Evolutionary conservation across 2,888 invertebrate genomes (phyloP), one percentile per base, ranked within the genome.

Genomic region (Synergus itoensis): DNA sequence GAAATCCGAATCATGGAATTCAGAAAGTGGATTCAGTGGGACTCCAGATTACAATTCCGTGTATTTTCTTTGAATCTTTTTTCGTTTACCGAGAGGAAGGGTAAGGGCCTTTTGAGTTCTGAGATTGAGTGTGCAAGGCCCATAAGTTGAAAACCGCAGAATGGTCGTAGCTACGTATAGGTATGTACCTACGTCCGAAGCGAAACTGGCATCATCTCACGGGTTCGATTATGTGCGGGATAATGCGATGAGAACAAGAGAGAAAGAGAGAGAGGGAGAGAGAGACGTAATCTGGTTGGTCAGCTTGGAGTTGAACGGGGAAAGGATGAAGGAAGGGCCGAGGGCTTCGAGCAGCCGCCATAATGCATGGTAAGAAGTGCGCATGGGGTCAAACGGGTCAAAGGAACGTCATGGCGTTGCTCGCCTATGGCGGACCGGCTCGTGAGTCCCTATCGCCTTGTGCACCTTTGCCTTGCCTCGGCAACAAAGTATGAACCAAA

Each of bases 361-460:
- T 91, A 90, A 91, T 91, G 90, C 90, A 90, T 88, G 89, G 89
- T 89, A 90, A 91, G 90, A 91, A 90, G 90, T 90, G 90, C 89
- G 88, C 90, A 88, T 88, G 88, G 89, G 91, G 91, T 91, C 91
- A 91, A 90, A 86, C 89, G 89, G 90, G 91, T 91, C 91, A 90
- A 90, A 90, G 86, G 87, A 90, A 90, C 91, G 89, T 90, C 90
- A 90, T 90, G 91, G 90, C 90, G 90, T 84, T 87, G 84, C 87
- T 86, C 86, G 84, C 85, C 83, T 86, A 89, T 89, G 89, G 89
- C 88, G 88, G 88, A 86, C 82, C 78, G 80, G 76, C 60, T 62
- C 79, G 63, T 77, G 75, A 45, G 53, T 63, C 60, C 64, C 73
- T 77, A 57, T 80, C 80, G 76, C 76, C 77, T 78, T 77, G 5